Evolutionary conservation across 1,140 invertebrate genomes (phyloP), one percentile per base, ranked within the genome.

Genomic region (Bombus sibiricus): DNA sequence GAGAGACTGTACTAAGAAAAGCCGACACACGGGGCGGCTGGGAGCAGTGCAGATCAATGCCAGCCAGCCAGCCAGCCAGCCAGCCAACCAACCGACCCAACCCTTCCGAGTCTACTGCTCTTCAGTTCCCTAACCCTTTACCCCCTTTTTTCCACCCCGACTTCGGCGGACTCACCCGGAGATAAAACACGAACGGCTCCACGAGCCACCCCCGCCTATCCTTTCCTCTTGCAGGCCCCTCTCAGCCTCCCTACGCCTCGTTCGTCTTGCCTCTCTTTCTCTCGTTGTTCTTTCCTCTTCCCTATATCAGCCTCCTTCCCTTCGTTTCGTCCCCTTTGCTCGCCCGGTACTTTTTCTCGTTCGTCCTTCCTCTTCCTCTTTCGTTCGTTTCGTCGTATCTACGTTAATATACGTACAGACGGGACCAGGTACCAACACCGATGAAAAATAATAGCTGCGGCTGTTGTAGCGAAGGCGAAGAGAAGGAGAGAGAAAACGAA

Each of bases 11-110:
- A 91, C 88, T 86, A 92, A 93, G 92, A 91, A 92, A 91, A 93
- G 92, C 89, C 90, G 92, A 92, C 92, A 93, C 91, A 91, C 90
- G 88, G 90, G 87, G 91, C 88, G 89, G 78, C 91, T 86, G 76
- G 86, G 85, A 89, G 89, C 90, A 86, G 79, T 85, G 88, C 91
- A 93, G 93, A 94, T 93, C 93, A 94, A 94, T 94, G 93, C 91
- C 71, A 87, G 85, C 85, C 68, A 85, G 72, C 89, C 88, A 90
- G 93, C 92, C 78, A 89, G 93, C 92, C 78, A 89, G 72, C 89
- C 88, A 89, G 93, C 92, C 78, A 89, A 85, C 87, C 89, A 88
- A 80, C 85, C 90, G 76, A 86, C 88, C 86, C 92, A 92, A 93
- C 92, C 91, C 92, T 93, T 93, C 90, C 81, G 88, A 89, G 87